A percentile compares a stretch with the other conserved stretches of the same genome.
These are phyloP conservation scores for Dicentrarchus labrax DNA, from an alignment of 2,113 vertebrate genomes.

Conservation along the genomic window DNA sequence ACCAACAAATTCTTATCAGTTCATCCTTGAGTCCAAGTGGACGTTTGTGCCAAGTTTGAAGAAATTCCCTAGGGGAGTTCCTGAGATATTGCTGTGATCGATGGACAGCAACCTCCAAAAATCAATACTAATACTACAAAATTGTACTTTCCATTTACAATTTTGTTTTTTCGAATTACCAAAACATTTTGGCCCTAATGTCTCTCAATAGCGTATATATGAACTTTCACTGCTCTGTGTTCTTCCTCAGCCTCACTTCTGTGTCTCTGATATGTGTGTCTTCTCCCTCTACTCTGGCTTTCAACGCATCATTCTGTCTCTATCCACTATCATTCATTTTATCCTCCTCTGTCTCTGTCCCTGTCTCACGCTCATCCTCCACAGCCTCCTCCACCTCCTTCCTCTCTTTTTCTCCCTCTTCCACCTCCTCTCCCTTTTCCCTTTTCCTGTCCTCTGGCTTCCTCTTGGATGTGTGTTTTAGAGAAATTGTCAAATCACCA, in stretches of 20 bases:
- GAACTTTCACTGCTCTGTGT: background rate
- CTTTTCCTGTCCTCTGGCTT: background rate
- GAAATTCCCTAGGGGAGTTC: too few species aligned
- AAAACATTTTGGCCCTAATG: background rate
- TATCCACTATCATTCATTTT: background rate
- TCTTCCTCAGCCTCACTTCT: background rate
- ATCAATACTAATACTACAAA: too few species aligned
- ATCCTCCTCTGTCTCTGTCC: too few species aligned
- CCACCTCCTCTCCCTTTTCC: background rate
- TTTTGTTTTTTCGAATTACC: too few species aligned
- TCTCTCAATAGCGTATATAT: background rate
- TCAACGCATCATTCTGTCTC: background rate
- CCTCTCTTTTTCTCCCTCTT: background rate
- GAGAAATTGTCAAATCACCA: constrained; percentile 51
- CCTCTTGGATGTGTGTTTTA: constrained; percentile 27
- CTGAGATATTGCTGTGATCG: too few species aligned
- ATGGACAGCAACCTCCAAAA: too few species aligned
- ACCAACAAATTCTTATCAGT: too few species aligned
- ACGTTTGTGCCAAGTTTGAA: too few species aligned
- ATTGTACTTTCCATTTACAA: too few species aligned
- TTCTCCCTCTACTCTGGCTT: background rate
- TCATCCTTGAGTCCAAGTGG: too few species aligned
- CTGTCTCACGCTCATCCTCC: background rate
- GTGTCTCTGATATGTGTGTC: background rate
- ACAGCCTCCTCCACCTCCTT: background rate